phyloP scores from a whole-genome alignment of 2,888 invertebrate species.

The Tridacna gigas region DNA sequence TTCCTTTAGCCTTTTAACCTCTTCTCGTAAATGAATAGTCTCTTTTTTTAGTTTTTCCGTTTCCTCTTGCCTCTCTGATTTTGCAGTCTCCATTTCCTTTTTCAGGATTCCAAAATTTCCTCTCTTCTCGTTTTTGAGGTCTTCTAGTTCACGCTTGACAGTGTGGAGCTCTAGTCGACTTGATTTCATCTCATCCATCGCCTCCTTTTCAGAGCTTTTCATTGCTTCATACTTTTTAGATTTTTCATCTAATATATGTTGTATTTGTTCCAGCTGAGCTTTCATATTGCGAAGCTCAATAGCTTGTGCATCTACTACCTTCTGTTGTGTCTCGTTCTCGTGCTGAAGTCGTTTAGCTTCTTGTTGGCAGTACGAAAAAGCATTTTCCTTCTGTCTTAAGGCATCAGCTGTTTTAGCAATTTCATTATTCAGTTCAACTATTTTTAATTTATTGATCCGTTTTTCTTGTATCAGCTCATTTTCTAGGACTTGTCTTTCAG shows the following conservation, averaged over 20 bases:
- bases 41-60: conserved; percentile 58
- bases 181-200: conserved; percentile 44
- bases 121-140: conserved; percentile 47
- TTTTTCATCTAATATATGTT: conserved; percentile 55
- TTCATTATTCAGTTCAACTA: conserved; percentile 49
- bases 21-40: conserved; percentile 46
- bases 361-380: conserved; percentile 38
- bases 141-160: conserved; percentile 48
- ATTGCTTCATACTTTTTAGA: conserved; percentile 51
- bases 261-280: conserved; percentile 57
- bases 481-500: conserved; percentile 47
- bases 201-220: conserved; percentile 51
- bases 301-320: conserved; percentile 54
- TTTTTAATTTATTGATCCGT: conserved; percentile 43
- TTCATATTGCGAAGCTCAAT: conserved; percentile 60
- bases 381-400: conserved; percentile 40
- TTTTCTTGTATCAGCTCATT: conserved; percentile 59
- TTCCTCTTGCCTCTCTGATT: conserved; percentile 47
- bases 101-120: conserved; percentile 51
- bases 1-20: conserved; percentile 55
- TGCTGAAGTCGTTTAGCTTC: conserved; percentile 44
- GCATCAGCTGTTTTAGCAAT: conserved; percentile 34
- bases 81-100: conserved; percentile 58
- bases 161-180: conserved; percentile 45
- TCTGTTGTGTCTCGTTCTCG: conserved; percentile 50